Conservation (phyloP, 2,797 vertebrate species). For the Lagocephalus sceleratus region DNA sequence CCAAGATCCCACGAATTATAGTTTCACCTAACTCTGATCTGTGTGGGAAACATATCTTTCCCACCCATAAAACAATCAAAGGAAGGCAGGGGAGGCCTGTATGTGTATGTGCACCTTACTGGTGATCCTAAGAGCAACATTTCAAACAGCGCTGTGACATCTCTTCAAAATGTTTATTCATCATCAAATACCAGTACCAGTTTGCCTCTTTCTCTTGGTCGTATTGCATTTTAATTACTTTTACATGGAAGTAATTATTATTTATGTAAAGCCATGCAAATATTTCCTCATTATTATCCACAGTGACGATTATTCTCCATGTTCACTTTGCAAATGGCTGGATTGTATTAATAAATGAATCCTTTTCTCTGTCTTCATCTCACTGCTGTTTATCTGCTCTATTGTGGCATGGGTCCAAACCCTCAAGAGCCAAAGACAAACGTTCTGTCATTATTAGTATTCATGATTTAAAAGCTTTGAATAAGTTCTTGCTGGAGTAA, state of each 20-base stretch:
- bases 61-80: slow-evolving; percentile 4
- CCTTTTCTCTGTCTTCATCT: neutral
- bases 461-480: slow-evolving; percentile 55
- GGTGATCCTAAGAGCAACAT: slow-evolving; percentile 36
- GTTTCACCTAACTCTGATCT: neutral
- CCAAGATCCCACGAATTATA: too few species aligned
- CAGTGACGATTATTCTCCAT: neutral
- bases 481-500: slow-evolving; percentile 56
- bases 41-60: neutral
- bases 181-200: too few species aligned
- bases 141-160: slow-evolving; percentile 18
- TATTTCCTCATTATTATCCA: slow-evolving; percentile 29
- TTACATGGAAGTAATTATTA: neutral
- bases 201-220: neutral
- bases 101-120: slow-evolving; percentile 15
- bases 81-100: neutral
- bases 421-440: slow-evolving; percentile 31
- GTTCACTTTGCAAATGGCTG: neutral
- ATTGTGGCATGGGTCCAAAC: slow-evolving; percentile 38
- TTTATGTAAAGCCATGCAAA: slow-evolving; percentile 25
- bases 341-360: slow-evolving; percentile 17
- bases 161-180: neutral
- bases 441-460: slow-evolving; percentile 54
- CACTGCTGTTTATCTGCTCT: slow-evolving; percentile 32
- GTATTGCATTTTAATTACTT: neutral